Percentiles rank a stretch among this genome's conserved stretches.
These are phyloP conservation scores for Mystacornis crossleyi DNA, from an alignment of 2,113 vertebrate genomes.

Conservation along the genomic window DNA sequence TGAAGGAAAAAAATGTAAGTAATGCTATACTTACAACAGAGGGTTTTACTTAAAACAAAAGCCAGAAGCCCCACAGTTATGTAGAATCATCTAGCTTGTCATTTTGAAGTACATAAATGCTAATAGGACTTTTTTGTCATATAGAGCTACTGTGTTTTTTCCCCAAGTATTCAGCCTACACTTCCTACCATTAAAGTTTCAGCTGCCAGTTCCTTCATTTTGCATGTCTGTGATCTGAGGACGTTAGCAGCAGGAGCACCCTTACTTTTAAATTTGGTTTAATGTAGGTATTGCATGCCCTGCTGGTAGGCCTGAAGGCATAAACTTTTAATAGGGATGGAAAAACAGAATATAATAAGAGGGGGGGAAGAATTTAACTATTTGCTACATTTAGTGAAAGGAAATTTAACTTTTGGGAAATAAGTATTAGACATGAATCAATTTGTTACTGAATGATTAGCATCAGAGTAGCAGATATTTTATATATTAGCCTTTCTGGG, in stretches of 20 bases:
- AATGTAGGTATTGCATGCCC: slow-evolving; percentile 79
- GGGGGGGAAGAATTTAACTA: slow-evolving; percentile 26
- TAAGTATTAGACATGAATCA: background rate
- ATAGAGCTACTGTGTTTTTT: slow-evolving; percentile 54
- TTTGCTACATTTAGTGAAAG: slow-evolving; percentile 31
- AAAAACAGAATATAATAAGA: slow-evolving; percentile 61
- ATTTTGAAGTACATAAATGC: slow-evolving; percentile 56
- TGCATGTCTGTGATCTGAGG: slow-evolving; percentile 80
- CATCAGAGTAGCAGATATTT: background rate
- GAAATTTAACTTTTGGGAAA: background rate
- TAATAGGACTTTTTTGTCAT: slow-evolving; percentile 70
- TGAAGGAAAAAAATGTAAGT: background rate
- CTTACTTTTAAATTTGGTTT: slow-evolving; percentile 84
- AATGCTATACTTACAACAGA: background rate
- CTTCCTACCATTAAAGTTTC: slow-evolving; percentile 78
- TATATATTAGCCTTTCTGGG: background rate
- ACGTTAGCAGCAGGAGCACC: slow-evolving; percentile 80
- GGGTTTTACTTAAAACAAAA: slow-evolving; percentile 39
- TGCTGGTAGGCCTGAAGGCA: slow-evolving; percentile 82
- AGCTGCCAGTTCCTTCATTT: slow-evolving; percentile 81
- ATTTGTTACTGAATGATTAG: background rate
- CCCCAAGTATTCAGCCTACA: slow-evolving; percentile 60
- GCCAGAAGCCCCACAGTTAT: background rate
- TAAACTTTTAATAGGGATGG: slow-evolving; percentile 71
- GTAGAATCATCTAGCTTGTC: slow-evolving; percentile 3